phyloP scores from a whole-genome alignment of 2,888 invertebrate species.

The Eubasilissa splendida region DNA sequence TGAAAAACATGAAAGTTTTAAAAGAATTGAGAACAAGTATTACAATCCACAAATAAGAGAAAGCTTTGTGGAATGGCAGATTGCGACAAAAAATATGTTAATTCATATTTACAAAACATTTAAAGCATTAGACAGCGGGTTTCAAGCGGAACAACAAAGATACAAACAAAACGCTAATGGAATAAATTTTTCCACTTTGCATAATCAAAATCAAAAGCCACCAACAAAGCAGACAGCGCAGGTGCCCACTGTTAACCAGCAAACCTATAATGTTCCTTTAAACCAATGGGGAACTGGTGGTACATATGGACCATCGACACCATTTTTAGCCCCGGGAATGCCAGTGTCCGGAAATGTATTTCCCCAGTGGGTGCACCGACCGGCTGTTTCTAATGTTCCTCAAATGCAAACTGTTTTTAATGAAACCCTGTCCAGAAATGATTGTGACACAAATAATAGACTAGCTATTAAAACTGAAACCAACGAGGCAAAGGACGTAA shows the following conservation, averaged over 20 bases:
- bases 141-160: constrained; percentile 72
- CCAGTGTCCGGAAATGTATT: constrained; percentile 16
- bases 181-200: constrained; percentile 65
- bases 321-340: background rate
- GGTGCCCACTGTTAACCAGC: background rate
- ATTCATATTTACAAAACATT: constrained; percentile 76
- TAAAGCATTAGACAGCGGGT: constrained; percentile 73
- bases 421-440: constrained; percentile 23
- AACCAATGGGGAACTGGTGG: constrained; percentile 35
- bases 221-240: constrained; percentile 5
- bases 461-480: background rate
- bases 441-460: constrained; percentile 16
- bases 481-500: background rate
- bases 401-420: constrained; percentile 2
- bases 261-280: background rate
- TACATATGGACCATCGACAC: background rate
- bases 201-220: constrained; percentile 38
- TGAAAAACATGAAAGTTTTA: constrained; percentile 75
- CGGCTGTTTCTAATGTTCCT: constrained; percentile 2
- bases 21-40: constrained; percentile 75
- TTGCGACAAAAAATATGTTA: constrained; percentile 74
- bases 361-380: constrained; percentile 29
- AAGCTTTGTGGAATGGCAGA: constrained; percentile 76
- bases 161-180: constrained; percentile 70
- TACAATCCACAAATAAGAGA: constrained; percentile 74